Conservation (phyloP, 2,113 vertebrate species). For the Barnardius zonarius region DNA sequence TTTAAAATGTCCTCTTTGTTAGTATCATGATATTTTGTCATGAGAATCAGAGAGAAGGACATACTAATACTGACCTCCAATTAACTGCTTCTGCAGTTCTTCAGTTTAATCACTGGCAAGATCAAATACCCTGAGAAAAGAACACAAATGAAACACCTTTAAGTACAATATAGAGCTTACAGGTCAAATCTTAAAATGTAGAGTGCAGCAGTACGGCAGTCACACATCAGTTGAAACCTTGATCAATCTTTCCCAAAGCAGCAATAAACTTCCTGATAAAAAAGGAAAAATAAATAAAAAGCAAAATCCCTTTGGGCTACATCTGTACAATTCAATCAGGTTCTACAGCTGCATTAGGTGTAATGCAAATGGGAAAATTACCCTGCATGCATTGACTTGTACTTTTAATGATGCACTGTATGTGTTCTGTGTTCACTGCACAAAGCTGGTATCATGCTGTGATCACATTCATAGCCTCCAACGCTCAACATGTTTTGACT, state of each 20-base stretch:
- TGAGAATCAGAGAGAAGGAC: background rate
- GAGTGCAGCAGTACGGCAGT: accelerated
- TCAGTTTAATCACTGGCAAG: background rate
- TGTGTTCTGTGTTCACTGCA: background rate
- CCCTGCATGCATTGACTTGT: background rate
- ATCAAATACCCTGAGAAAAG: background rate
- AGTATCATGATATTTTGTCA: background rate
- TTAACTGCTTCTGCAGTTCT: background rate
- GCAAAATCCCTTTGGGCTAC: background rate
- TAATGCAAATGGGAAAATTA: background rate
- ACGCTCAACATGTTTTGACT: background rate
- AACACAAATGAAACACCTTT: background rate
- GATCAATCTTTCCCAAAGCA: background rate
- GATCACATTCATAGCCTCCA: background rate
- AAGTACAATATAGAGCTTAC: background rate
- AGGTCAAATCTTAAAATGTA: background rate
- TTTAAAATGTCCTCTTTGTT: background rate
- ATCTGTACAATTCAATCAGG: background rate
- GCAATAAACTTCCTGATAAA: background rate
- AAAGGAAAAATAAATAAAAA: background rate
- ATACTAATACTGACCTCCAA: background rate
- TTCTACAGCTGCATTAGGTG: background rate
- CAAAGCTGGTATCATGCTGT: background rate
- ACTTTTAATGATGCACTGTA: background rate
- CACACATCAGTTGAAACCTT: accelerated